Evolutionary conservation across 2,797 vertebrate genomes (phyloP).

Genomic region (Tinamus major): DNA sequence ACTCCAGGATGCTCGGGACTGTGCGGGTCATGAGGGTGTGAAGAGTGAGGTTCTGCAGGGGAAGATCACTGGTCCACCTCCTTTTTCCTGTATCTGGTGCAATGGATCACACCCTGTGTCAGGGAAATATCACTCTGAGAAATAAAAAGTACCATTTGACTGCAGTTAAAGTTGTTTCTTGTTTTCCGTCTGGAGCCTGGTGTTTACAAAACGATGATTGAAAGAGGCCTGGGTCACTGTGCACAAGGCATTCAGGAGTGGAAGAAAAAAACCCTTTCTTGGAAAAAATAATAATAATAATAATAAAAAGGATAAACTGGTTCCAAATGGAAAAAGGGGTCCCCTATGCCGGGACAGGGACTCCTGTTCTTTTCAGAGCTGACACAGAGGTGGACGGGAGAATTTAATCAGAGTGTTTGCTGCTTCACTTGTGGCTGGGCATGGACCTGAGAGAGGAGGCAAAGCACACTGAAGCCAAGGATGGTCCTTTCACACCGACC

Average conservation of each 20-base stretch:
- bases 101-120: fast-evolving
- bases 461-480: too few relatives aligned
- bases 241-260: background rate
- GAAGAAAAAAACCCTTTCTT: background rate
- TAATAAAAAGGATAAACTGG: background rate
- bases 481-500: background rate
- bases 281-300: background rate
- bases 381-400: background rate
- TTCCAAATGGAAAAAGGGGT: background rate
- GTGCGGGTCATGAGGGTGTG: background rate
- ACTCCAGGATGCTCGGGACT: too few relatives aligned
- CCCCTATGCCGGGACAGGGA: background rate
- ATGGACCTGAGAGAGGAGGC: background rate
- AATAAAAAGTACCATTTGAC: background rate
- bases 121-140: background rate
- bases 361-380: background rate
- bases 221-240: background rate
- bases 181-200: background rate
- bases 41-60: background rate
- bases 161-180: background rate
- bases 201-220: background rate
- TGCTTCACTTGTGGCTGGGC: background rate
- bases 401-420: background rate
- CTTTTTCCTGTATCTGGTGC: background rate
- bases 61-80: background rate